Percentiles rank a stretch among this genome's conserved stretches.
These are phyloP conservation scores for Grus americana DNA, from an alignment of 2,113 vertebrate genomes.

Conservation along the genomic window DNA sequence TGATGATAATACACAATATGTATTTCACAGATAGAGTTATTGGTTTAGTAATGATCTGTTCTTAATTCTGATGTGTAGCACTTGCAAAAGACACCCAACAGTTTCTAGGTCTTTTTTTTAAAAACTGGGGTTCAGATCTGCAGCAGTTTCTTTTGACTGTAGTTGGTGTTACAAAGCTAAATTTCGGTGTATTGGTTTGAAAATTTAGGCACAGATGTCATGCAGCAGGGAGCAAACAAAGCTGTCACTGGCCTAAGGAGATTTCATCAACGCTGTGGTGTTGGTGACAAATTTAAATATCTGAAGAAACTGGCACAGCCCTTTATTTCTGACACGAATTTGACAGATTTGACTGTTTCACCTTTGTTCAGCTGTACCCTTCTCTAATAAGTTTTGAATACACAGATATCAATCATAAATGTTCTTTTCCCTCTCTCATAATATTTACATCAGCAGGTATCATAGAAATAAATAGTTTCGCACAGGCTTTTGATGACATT, in stretches of 20 bases:
- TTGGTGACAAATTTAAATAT: not conserved
- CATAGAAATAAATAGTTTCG: not conserved
- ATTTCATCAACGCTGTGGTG: not conserved
- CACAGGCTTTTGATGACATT: not conserved
- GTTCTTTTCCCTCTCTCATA: not conserved
- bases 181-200: not conserved
- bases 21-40: not conserved
- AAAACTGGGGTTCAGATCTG: not conserved
- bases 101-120: not conserved
- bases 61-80: not conserved
- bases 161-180: not conserved
- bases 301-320: not conserved
- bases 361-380: not conserved
- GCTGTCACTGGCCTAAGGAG: not conserved
- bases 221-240: slow-evolving; percentile 1
- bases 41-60: not conserved
- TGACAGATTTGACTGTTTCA: not conserved
- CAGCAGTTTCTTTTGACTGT: not conserved
- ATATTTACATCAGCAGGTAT: not conserved
- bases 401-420: not conserved
- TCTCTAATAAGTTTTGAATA: not conserved
- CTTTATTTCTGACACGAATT: not conserved
- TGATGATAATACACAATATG: not conserved
- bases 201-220: slow-evolving; percentile 10
- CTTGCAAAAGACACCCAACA: not conserved